These are phyloP conservation scores for Ramphastos sulfuratus DNA, from an alignment of 2,113 vertebrate genomes.

Conservation along the genomic window DNA sequence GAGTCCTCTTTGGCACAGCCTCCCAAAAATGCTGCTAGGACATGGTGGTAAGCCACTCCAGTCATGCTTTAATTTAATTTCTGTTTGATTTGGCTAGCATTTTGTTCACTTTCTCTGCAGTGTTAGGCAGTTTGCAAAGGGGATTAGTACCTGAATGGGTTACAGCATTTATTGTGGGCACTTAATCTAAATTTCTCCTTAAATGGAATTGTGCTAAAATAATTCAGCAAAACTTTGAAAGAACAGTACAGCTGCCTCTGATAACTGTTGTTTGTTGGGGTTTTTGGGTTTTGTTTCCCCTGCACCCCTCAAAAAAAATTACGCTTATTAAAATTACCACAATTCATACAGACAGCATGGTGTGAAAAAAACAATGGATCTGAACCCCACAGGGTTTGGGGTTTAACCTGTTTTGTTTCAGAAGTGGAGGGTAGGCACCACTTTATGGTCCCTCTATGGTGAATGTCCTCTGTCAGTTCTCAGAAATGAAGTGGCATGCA, in stretches of 20 bases:
- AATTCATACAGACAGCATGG: background rate
- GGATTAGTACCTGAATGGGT: background rate
- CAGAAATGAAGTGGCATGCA: background rate
- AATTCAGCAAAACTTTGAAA: constrained; percentile 23
- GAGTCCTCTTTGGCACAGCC: background rate
- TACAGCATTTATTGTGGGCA: background rate
- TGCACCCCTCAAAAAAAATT: background rate
- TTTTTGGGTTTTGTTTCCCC: background rate
- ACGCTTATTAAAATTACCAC: background rate
- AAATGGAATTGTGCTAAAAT: background rate
- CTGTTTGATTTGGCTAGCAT: background rate
- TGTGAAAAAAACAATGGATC: background rate
- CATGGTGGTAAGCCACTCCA: background rate
- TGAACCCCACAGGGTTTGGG: background rate
- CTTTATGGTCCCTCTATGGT: background rate
- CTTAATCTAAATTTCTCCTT: background rate
- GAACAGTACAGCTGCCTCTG: background rate
- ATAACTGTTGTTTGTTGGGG: background rate
- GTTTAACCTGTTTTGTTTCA: background rate
- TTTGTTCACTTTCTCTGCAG: constrained; percentile 2
- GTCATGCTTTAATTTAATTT: constrained; percentile 21
- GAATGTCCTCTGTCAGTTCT: background rate
- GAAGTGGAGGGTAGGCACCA: accelerated
- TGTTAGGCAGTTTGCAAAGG: background rate
- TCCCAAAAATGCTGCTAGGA: background rate